Base-by-base conservation (phyloP, 2,113 vertebrate genomes). In the Tragelaphus scriptus region DNA sequence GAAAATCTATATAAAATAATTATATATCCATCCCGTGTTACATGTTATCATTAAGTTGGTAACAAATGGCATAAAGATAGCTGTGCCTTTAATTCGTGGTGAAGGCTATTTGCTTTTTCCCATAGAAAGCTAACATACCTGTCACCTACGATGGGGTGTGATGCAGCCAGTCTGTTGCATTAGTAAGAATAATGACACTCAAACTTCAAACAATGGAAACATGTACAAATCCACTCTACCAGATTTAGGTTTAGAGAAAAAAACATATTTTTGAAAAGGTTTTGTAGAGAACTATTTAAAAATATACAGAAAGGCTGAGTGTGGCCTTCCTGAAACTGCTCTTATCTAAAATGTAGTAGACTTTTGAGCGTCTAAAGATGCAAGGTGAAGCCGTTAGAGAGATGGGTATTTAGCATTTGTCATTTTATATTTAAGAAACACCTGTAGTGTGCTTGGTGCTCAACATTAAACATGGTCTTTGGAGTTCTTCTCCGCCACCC, bases 1-100 rank as follows among this genome's bases (percentile, higher is more conserved):
- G 98, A 98, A 98, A 98, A 98, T 98, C 98, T 99, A 98, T 99
- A 99, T 98, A 94, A 99, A 98, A 97, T 98, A 97, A 99, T 98
- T 98, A 98, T 99, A 98, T 98, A 99, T 98, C 92, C 98, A 98
- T 98, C 97, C 98, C 97, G 63, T 98, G 98, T 99, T 99, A 98
- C 95, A 98, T 96, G 98, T 99, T 99, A 98, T 98, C 99, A 98
- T 98, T 98, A 98, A 98, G 97, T 97, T 98, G 98, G 97, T 98
- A 99, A 98, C 97, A 98, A 98, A 98, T 80, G 98, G 97, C 98
- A 98, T 97, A 97, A 98, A 98, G 98, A 95, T 97, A 97, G 95
- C 98, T 97, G 93, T 97, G 97, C 99, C 97, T 98, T 97, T 98
- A 98, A 98, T 98, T 98, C 98, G 94, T 97, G 98, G 98, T 98